Percentiles rank a stretch among this genome's conserved stretches.
Conservation (phyloP, 2,113 vertebrate species). For the Microcebus ravelobensis region DNA sequence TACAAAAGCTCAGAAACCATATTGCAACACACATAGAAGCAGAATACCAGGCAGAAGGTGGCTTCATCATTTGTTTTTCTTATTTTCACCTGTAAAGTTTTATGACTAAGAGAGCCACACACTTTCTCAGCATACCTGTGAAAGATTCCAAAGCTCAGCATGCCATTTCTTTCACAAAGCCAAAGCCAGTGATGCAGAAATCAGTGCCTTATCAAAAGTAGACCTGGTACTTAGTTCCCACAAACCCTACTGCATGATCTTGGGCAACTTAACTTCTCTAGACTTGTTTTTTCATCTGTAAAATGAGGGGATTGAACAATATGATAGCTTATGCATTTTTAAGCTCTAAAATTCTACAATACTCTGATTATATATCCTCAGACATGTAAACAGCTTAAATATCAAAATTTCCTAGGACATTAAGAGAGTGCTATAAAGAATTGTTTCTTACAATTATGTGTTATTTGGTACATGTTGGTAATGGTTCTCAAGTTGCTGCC, state of each 20-base stretch:
- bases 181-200: slow-evolving; percentile 43
- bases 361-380: not conserved
- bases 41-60: not conserved
- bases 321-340: not conserved
- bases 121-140: slow-evolving; percentile 1
- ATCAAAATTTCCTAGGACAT: slow-evolving; percentile 45
- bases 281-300: slow-evolving; percentile 14
- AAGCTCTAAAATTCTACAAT: not conserved
- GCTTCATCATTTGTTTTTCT: not conserved
- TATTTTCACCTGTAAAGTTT: not conserved
- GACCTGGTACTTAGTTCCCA: not conserved
- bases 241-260: not conserved
- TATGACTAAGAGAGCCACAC: not conserved
- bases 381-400: not conserved
- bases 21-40: not conserved
- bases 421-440: not conserved
- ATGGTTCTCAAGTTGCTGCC: slow-evolving; percentile 51
- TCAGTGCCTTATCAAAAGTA: not conserved
- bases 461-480: slow-evolving; percentile 4
- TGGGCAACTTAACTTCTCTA: not conserved
- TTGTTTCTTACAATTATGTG: not conserved
- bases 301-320: not conserved
- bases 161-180: not conserved
- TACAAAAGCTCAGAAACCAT: not conserved
- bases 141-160: not conserved